Percentiles rank a stretch among this genome's conserved stretches.
Evolutionary conservation across 2,113 vertebrate species (phyloP).

Genomic region (Morone chrysops): DNA sequence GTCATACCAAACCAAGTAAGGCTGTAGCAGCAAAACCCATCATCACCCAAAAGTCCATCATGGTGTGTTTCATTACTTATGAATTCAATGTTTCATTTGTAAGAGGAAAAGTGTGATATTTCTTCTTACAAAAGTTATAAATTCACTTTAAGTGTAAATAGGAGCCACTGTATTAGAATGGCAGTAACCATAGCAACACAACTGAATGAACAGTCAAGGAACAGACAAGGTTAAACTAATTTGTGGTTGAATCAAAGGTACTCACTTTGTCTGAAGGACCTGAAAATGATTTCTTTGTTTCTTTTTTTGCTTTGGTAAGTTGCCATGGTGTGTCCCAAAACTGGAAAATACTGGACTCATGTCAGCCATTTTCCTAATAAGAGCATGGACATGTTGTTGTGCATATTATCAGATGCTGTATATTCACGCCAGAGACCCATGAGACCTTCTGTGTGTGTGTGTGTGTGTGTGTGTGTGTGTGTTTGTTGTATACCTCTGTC

Average conservation of each 20-base stretch:
- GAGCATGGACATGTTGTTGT: not conserved
- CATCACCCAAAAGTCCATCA: too few species aligned
- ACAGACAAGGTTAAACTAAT: not conserved
- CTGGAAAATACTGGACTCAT: not conserved
- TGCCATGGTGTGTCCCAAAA: not conserved
- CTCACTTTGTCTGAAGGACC: not conserved
- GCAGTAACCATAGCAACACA: slow-evolving; percentile 12
- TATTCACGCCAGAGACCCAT: not conserved
- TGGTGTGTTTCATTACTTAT: not conserved
- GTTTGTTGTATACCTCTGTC: slow-evolving; percentile 18
- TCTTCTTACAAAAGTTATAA: not conserved
- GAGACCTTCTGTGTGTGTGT: not conserved
- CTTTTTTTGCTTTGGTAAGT: slow-evolving; percentile 9
- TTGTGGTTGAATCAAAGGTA: not conserved
- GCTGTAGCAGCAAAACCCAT: not conserved
- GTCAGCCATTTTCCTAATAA: not conserved
- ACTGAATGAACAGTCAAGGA: slow-evolving; percentile 5
- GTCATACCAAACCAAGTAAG: not conserved
- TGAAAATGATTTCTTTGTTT: not conserved
- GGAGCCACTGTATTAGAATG: not conserved
- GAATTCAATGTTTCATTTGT: not conserved
- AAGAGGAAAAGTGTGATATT: not conserved
- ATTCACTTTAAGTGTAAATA: not conserved
- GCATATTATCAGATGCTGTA: slow-evolving; percentile 7
- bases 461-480: not conserved